phyloP scores from a whole-genome alignment of 1,140 invertebrate species.

The Brachionus rotundiformis region DNA sequence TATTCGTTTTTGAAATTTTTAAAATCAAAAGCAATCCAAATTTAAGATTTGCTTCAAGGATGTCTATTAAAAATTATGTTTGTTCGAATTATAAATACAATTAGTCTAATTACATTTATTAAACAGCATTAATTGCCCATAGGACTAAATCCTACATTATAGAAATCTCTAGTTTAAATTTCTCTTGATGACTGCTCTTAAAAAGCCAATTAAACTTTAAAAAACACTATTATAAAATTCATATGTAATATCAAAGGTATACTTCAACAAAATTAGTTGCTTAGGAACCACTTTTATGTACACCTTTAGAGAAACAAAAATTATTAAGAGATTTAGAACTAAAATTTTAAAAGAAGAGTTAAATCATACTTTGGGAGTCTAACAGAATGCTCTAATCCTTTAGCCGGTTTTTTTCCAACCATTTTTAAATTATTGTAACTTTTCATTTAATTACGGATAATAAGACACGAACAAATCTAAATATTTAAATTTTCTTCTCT shows the following conservation, averaged over 20 bases:
- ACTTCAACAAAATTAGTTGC: slow-evolving; percentile 42
- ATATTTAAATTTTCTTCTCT: background rate
- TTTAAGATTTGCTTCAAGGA: background rate
- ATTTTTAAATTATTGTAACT: background rate
- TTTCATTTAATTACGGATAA: background rate
- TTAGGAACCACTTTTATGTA: slow-evolving; percentile 28
- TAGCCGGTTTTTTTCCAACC: background rate
- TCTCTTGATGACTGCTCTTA: slow-evolving; percentile 20
- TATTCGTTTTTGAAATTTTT: no score
- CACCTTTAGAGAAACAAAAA: slow-evolving; percentile 35
- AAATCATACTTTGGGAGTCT: background rate
- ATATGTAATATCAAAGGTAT: slow-evolving; percentile 42
- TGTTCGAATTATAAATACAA: background rate
- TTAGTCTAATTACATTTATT: background rate
- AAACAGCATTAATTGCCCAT: background rate
- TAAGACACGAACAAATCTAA: background rate
- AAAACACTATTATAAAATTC: slow-evolving; percentile 23
- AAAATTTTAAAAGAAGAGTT: slow-evolving; percentile 25
- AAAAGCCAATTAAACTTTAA: slow-evolving; percentile 14
- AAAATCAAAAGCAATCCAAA: no score
- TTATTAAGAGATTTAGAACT: slow-evolving; percentile 7
- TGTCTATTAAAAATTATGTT: background rate
- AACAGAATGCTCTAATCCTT: background rate
- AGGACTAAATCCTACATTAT: background rate
- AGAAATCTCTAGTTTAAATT: slow-evolving; percentile 23